These are phyloP conservation scores for Chaetogeoica ovagalla DNA, from an alignment of 2,888 invertebrate genomes.

Conservation along the genomic window DNA sequence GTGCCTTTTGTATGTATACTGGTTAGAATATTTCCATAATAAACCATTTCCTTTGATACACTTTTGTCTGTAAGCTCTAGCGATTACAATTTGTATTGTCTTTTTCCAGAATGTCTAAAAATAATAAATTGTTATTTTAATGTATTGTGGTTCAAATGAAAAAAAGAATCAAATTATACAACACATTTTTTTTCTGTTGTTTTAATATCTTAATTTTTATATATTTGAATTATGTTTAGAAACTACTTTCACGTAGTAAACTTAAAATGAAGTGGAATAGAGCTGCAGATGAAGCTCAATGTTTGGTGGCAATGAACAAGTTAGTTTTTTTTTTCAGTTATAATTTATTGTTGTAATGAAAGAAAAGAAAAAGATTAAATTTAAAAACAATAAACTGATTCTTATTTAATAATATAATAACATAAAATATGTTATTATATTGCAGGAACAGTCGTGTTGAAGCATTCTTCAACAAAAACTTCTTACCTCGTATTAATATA, in stretches of 20 bases:
- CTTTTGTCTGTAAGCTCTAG: too few relatives aligned
- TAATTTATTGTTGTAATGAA: neutral
- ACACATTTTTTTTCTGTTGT: too few relatives aligned
- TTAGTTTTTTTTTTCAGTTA: slow-evolving; percentile 4
- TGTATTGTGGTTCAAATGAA: too few relatives aligned
- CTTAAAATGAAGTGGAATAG: slow-evolving; percentile 30
- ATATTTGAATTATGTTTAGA: slow-evolving; percentile 1
- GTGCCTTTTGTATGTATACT: too few relatives aligned
- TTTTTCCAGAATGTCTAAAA: too few relatives aligned
- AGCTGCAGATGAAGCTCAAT: slow-evolving; percentile 36
- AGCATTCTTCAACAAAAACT: slow-evolving; percentile 7
- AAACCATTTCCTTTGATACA: too few relatives aligned
- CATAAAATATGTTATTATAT: neutral
- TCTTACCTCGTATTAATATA: neutral
- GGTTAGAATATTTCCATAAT: too few relatives aligned
- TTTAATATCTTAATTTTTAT: neutral
- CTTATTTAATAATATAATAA: neutral
- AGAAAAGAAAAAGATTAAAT: neutral
- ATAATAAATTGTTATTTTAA: too few relatives aligned
- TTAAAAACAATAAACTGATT: neutral
- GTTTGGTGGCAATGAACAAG: slow-evolving; percentile 3
- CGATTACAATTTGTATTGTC: too few relatives aligned
- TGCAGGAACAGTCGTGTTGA: slow-evolving; percentile 21
- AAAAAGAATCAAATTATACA: too few relatives aligned
- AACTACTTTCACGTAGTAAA: slow-evolving; percentile 21